Evolutionary conservation across 2,888 invertebrate species (phyloP).

Genomic region (Sphaeridia pumilis): DNA sequence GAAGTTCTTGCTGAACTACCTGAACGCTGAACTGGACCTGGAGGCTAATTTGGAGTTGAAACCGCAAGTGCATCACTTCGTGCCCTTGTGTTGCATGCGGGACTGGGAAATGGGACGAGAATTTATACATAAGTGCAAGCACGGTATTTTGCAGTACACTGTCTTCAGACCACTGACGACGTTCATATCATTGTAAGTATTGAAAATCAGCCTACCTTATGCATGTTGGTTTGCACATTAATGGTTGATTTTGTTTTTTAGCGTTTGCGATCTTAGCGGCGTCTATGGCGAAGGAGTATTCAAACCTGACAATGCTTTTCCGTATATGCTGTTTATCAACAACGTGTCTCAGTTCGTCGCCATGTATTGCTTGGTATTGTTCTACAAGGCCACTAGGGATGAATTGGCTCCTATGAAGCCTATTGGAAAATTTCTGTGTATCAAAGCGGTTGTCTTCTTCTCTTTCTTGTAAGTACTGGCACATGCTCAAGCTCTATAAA

Average conservation of each 20-base stretch:
- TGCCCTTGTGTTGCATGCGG: constrained; percentile 81
- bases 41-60: constrained; percentile 48
- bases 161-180: constrained; percentile 82
- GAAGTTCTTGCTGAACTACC: constrained; percentile 81
- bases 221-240: too few relatives aligned
- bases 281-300: constrained; percentile 90
- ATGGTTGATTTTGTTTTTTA: too few relatives aligned
- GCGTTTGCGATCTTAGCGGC: constrained; percentile 69
- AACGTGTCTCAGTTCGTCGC: constrained; percentile 90
- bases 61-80: constrained; percentile 60
- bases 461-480: constrained; percentile 98
- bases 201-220: too few relatives aligned
- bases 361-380: constrained; percentile 90
- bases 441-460: constrained; percentile 94
- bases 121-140: constrained; percentile 89
- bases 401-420: constrained; percentile 87
- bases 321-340: constrained; percentile 74
- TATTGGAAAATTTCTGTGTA: constrained; percentile 87
- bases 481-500: too few relatives aligned
- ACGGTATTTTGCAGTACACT: constrained; percentile 91
- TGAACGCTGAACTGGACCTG: constrained; percentile 72
- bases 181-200: constrained; percentile 73
- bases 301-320: constrained; percentile 69
- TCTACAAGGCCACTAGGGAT: constrained; percentile 76
- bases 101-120: constrained; percentile 88